Base-by-base conservation (phyloP, 2,797 vertebrate genomes). In the Coregonus suidteri region DNA sequence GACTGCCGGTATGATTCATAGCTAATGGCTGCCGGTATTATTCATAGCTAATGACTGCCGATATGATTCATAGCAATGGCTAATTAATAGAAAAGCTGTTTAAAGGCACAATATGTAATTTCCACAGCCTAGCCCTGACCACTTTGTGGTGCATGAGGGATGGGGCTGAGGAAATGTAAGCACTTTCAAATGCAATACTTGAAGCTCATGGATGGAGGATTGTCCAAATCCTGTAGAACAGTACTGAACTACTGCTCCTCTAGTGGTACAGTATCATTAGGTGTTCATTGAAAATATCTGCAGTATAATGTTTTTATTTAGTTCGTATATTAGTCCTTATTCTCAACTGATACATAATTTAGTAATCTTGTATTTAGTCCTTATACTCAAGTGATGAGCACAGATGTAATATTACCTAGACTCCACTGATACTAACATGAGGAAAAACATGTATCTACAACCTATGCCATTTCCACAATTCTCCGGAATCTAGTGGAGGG, bases 401-500 rank as follows among this genome's bases (percentile, higher is more conserved):
- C 9, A 1, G 18, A n/a, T 70, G n/a, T 41, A 47, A 20, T n/a
- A 70, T 41, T 3, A 71, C 47, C 41, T 71, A 47, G 69, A 25
- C n/a, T 64, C 20, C 59, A 47, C 47, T 5, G 3, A 71, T n/a
- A 71, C 41, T 9, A 15, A 15, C n/a, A 47, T 13, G 59, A 64
- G 7, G n/a, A 59, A 59, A 59, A 59, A 47, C 41, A 47, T 13
- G 41, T 47, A 47, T 47, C 41, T 13, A 13, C 41, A 47, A 47
- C 41, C 41, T 37, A 41, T n/a, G 20, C 47, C 14, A 11, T 72
- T 9, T 30, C 30, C 64, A 34, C 80, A 78, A 72, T 86, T 83
- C 41, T 47, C 9, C 0, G 2, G 9, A 47, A 47, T 47, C 41
- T 47, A 47, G 41, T 11, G 41, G 41, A 13, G 41, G 41, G 41